Evolutionary conservation across 2,797 vertebrate genomes (phyloP).

Genomic region (Zalophus californianus): DNA sequence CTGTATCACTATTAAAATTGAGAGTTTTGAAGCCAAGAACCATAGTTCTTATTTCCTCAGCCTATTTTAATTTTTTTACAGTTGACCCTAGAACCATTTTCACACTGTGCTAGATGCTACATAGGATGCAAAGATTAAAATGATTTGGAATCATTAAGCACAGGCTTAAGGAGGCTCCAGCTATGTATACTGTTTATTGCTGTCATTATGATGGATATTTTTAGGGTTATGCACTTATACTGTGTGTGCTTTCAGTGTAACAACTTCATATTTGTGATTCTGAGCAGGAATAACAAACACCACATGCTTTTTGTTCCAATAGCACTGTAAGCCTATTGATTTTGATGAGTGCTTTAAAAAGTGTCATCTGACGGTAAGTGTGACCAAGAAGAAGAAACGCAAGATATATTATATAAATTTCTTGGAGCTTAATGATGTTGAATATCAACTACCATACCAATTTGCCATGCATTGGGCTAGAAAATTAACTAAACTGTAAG

Average conservation of each 20-base stretch:
- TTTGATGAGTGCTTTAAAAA: not conserved
- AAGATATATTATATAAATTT: not conserved
- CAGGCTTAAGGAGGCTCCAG: not conserved
- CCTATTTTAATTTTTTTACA: not conserved
- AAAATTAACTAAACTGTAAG: not conserved
- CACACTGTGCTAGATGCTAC: not conserved
- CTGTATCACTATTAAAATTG: not conserved
- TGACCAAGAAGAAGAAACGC: not conserved
- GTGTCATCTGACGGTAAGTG: not conserved
- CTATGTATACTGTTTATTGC: not conserved
- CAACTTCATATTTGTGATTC: not conserved
- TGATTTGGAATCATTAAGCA: not conserved
- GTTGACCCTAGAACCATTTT: not conserved
- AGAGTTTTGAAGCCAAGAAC: not conserved
- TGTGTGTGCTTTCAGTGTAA: not conserved
- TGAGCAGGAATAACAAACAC: not conserved
- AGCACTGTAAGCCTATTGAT: not conserved
- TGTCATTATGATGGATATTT: not conserved
- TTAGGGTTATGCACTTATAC: not conserved
- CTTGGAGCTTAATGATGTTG: not conserved
- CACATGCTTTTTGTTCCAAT: not conserved
- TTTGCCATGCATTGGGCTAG: not conserved
- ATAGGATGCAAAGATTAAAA: not conserved
- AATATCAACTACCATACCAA: not conserved
- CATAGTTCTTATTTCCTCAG: not conserved